Base-by-base conservation (phyloP, 35 echinoderm and acorn worm genomes). In the Strongylocentrotus purpuratus region DNA sequence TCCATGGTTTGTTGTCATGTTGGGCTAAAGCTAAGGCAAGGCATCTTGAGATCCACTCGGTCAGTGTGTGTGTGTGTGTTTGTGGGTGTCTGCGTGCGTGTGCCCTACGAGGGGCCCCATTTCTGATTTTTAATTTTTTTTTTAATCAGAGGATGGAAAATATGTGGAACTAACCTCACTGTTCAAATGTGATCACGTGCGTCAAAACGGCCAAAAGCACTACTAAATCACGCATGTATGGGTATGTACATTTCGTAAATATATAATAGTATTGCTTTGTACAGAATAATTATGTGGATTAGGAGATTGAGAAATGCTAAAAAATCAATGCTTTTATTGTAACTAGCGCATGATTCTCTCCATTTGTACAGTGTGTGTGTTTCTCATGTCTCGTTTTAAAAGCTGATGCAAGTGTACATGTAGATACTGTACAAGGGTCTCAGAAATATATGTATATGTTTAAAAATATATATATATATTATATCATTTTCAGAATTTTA, bases 381-480 rank as follows among this genome's bases (percentile, higher is more conserved):
- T 1, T 33, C 87, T 88, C 45, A 14, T 45, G 33, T 89, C 32
- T 33, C 31, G 33, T 20, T 89, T 33, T 33, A 45, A 89, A 78
- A 28, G 20, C 65, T 89, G 87, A 45, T 89, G 45, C 45, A 33
- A 33, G 32, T 89, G 87, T 89, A 89, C 87, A 89, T 89, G 45
- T 46, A 33, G 8, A 89, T 89, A 89, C 7, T 89, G 87, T 89
- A 89, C 87, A 89, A 33, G 20, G 87, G 65, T 46, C 41, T 89
- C 87, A 89, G 32, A 89, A 89, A 89, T 35, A 89, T 89, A 89
- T 89, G 87, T 89, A 89, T 89, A 89, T 89, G 87, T 89, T 89
- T 89, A 89, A 33, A 87, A 89, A 89, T 86, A 89, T 89, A 89
- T 89, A 88, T 88, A 88, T 46, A 89, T 89, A 89, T 89, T 89